These are phyloP conservation scores for Anastrepha ludens DNA, from an alignment of 1,140 invertebrate genomes.

Conservation along the genomic window DNA sequence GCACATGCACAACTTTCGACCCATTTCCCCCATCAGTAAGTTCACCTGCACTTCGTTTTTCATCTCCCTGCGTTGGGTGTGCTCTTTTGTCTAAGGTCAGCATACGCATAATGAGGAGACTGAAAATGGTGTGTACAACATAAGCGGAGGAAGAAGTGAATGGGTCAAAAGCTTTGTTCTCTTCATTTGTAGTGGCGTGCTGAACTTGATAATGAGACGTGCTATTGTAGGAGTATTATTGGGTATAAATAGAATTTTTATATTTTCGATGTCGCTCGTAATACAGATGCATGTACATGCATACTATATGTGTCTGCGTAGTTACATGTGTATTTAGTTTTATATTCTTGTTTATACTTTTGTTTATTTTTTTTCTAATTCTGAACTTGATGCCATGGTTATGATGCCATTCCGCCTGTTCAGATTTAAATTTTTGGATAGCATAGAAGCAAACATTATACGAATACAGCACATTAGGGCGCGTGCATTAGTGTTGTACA, in stretches of 20 bases:
- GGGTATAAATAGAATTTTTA: background rate
- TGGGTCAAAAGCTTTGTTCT: constrained; percentile 10
- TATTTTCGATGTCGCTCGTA: background rate
- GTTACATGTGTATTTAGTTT: background rate
- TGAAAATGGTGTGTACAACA: background rate
- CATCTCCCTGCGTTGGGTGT: background rate
- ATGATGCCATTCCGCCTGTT: constrained; percentile 2
- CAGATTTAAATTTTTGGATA: background rate
- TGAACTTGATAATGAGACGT: constrained; percentile 51
- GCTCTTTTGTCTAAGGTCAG: constrained; percentile 17
- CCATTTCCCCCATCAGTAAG: background rate
- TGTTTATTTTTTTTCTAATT: background rate
- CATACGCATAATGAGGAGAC: background rate
- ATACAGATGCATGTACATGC: background rate
- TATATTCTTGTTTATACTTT: background rate
- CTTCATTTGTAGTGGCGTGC: background rate
- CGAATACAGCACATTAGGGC: no score
- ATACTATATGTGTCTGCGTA: background rate
- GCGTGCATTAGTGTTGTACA: no score
- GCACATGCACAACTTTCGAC: background rate
- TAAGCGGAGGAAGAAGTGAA: background rate
- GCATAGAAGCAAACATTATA: background rate
- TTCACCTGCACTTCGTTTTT: background rate
- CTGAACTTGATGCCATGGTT: constrained; percentile 15
- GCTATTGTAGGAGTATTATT: constrained; percentile 7